These are phyloP conservation scores for Apotomis turbidana DNA, from an alignment of 2,888 invertebrate species.

Conservation along the genomic window DNA sequence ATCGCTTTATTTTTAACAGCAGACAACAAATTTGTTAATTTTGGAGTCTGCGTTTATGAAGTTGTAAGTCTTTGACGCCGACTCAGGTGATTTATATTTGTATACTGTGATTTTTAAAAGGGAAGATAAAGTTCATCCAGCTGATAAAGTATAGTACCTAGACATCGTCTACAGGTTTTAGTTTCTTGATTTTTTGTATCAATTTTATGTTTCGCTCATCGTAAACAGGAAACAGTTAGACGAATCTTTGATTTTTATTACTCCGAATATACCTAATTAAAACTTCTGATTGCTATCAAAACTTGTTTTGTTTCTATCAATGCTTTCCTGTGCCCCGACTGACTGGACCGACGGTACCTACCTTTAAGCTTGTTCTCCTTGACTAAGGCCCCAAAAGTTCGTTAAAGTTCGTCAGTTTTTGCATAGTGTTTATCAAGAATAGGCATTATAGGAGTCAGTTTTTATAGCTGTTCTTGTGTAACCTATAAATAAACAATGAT, in stretches of 20 bases:
- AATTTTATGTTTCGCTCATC: no score
- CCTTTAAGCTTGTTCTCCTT: slow-evolving; percentile 54
- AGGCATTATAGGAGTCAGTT: not conserved
- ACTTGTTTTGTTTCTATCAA: not conserved
- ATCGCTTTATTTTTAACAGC: no score
- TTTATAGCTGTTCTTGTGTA: not conserved
- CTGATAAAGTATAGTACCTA: no score
- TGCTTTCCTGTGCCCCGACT: not conserved
- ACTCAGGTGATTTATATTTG: no score
- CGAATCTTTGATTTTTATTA: slow-evolving; percentile 4
- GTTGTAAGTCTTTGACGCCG: no score
- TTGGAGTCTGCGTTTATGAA: no score
- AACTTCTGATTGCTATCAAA: not conserved
- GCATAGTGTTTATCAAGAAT: not conserved
- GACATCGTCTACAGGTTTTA: no score
- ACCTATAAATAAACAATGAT: no score
- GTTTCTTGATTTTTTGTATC: no score
- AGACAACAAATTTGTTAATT: no score
- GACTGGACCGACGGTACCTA: not conserved
- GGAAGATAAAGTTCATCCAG: no score
- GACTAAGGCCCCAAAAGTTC: slow-evolving; percentile 47
- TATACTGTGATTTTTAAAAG: no score
- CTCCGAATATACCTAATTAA: slow-evolving; percentile 1
- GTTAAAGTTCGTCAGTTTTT: slow-evolving; percentile 23
- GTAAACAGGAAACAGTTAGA: not conserved